These are phyloP conservation scores for Drosophila pseudotalamancana DNA, from an alignment of 2,888 invertebrate species.

Conservation along the genomic window DNA sequence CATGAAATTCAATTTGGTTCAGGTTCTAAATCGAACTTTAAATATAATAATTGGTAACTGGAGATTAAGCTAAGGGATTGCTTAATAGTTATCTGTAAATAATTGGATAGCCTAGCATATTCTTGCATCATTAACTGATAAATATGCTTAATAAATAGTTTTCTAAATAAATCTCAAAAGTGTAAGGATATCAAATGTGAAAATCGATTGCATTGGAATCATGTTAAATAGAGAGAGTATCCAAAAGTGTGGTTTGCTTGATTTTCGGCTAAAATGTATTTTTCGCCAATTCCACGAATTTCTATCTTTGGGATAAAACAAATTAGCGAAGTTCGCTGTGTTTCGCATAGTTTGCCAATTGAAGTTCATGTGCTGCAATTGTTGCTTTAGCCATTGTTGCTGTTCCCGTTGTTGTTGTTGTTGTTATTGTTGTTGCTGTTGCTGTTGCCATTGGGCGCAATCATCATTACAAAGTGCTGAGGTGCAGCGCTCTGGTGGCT, in stretches of 20 bases:
- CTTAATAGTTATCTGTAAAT: too few relatives aligned
- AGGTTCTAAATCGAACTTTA: too few relatives aligned
- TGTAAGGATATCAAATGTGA: too few relatives aligned
- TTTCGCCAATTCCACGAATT: not conserved
- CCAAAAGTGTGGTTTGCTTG: not conserved
- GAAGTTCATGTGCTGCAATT: conserved; percentile 58
- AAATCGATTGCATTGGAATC: too few relatives aligned
- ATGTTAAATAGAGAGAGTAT: not conserved
- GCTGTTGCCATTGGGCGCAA: conserved; percentile 48
- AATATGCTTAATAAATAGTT: too few relatives aligned
- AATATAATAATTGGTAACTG: too few relatives aligned
- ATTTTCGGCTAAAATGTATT: not conserved
- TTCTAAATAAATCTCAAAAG: too few relatives aligned
- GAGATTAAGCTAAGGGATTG: too few relatives aligned
- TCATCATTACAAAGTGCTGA: conserved; percentile 61
- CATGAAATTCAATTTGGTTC: too few relatives aligned
- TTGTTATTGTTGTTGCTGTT: conserved; percentile 1
- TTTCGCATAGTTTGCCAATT: conserved; percentile 34
- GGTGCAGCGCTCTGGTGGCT: conserved; percentile 53
- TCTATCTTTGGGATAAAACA: conserved; percentile 24
- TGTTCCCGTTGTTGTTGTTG: conserved; percentile 11
- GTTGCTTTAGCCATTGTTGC: conserved; percentile 11
- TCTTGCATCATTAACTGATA: too few relatives aligned
- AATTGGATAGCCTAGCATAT: too few relatives aligned
- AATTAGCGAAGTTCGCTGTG: conserved; percentile 31